Base-by-base conservation (phyloP, 2,113 vertebrate species). In the Lampris megalopsis region DNA sequence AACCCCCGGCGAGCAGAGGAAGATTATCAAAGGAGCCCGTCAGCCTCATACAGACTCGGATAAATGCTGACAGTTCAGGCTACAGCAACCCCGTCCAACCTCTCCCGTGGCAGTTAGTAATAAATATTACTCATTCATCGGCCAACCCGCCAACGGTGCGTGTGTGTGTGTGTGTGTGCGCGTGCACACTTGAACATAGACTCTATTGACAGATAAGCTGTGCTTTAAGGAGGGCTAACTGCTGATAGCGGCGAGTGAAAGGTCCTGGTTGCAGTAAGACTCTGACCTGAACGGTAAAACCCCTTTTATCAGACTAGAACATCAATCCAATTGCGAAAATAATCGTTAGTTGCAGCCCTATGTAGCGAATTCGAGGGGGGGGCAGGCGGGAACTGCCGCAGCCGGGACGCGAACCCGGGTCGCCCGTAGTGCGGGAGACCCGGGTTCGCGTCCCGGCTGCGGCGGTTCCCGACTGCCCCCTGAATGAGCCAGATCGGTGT, bases 171-270 rank as follows among this genome's bases (percentile, higher is more conserved):
- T 35, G 45, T 8, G 5, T 0, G 9, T 41, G 43, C 43, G 4
- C 63, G 68, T 11, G 56, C 68, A 79, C 45, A 35, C 59, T 65
- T 54, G 36, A 40, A 71, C 69, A 41, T 48, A 72, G 37, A 68
- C 57, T 63, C 53, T 71, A 74, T 1, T 53, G 72, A 52, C 35
- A 37, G 82, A 90, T 93, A 92, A 91, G 90, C 71, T 8, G 42
- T 5, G 47, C 57, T 56, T 37, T 7, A 38, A 48, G 53, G 72
- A 83, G 73, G 59, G 52, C 67, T 63, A 7, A 73, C 68, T 64
- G 74, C 88, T 90, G 92, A 93, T 93, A 91, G 82, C 73, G 49
- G 68, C 11, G 75, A 92, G 87, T 24, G 24, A 93, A 90, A 94
- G 94, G 90, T 94, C 89, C 88, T 92, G 56, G 24, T 48, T 53